phyloP scores from a whole-genome alignment of 2,888 invertebrate genomes.

The Temnothorax rugatulus region DNA sequence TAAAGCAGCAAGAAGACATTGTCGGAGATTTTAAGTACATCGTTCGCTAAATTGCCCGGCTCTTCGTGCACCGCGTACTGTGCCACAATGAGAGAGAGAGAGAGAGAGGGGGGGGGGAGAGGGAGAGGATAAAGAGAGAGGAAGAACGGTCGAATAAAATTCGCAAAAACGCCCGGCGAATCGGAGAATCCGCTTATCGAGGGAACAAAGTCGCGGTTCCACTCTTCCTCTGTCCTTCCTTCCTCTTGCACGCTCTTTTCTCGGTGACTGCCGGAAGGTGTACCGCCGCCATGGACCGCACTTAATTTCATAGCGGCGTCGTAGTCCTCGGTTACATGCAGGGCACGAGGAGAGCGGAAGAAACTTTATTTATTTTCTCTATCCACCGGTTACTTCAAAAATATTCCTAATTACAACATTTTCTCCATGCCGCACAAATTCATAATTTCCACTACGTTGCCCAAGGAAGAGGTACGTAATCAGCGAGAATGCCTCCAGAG shows the following conservation, averaged over 20 bases:
- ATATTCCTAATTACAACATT: constrained; percentile 53
- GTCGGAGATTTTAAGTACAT: constrained; percentile 53
- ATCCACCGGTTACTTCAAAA: constrained; percentile 45
- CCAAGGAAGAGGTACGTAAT: constrained; percentile 31
- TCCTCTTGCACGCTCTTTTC: constrained; percentile 38
- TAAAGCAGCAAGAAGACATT: constrained; percentile 45
- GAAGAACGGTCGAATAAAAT: constrained; percentile 46
- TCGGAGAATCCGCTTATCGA: constrained; percentile 58
- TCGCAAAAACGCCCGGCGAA: constrained; percentile 38
- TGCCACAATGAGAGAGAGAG: constrained; percentile 27
- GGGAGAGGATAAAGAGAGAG: background rate
- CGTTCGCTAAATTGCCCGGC: constrained; percentile 51
- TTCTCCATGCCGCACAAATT: constrained; percentile 34
- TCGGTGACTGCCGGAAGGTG: constrained; percentile 55
- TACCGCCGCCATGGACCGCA: constrained; percentile 40
- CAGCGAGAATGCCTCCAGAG: constrained; percentile 39
- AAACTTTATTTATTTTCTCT: constrained; percentile 61
- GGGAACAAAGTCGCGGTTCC: constrained; percentile 49
- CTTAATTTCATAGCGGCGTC: constrained; percentile 47
- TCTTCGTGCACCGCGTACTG: constrained; percentile 33
- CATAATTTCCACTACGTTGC: constrained; percentile 45
- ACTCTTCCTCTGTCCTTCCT: background rate
- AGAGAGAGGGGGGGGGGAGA: background rate
- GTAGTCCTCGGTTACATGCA: background rate
- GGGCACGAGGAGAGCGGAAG: constrained; percentile 29